Conservation (phyloP, 1,140 invertebrate species). For the Caenorhabditis elegans region WBcel235 BX284604.4:11704501-11705000, state of each 20-base stretch:
- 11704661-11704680: slow-evolving; percentile 21
- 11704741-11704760: slow-evolving; percentile 1
- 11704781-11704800: background rate
- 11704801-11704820: background rate
- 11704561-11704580: no score
- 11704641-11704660: no score
- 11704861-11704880: no score
- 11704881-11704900: no score
- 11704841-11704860: slow-evolving; percentile 17
- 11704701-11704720: slow-evolving; percentile 23
- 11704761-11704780: background rate
- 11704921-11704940: slow-evolving; percentile 46
- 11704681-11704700: slow-evolving; percentile 23
- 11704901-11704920: slow-evolving; percentile 45
- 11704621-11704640: no score
- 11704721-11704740: slow-evolving; percentile 10
- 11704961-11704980: slow-evolving; percentile 40
- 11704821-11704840: background rate
- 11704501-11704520: no score
- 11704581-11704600: no score
- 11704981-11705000: slow-evolving; percentile 49
- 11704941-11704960: slow-evolving; percentile 47
- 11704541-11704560: no score
- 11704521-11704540: no score
- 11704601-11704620: no score